Evolutionary conservation across 2,113 vertebrate species (phyloP), one percentile per base, ranked within the genome.

Genomic region (Athene noctua): DNA sequence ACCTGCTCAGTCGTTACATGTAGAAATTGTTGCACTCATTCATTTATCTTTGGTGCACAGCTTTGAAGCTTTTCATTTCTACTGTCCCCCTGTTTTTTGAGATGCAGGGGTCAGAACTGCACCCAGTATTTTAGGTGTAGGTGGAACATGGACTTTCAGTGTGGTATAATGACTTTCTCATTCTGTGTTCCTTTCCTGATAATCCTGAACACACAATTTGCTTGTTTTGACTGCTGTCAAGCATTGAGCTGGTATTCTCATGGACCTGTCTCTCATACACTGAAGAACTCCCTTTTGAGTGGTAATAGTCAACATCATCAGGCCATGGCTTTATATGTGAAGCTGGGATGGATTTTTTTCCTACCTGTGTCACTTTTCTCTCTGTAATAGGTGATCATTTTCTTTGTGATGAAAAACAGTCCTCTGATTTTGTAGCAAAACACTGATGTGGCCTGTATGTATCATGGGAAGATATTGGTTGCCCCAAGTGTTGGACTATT

Each of bases 321-420:
- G 84, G 49, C 81, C 74, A 7, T 52, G n/a, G 61, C 93, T 81
- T 86, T 94, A 5, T 74, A 36, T 75, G 21, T 94, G 73, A 92
- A 93, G 74, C 84, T 90, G 67, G 84, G 54, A 61, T 92, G 78
- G 65, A 65, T 77, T 87, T 91, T 94, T 89, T 78, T 80, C 70
- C 80, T 90, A 7, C 16, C 1, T 88, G 15, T 97, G 49, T 96
- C 10, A 5, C 66, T 90, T 96, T 84, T 95, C 89, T 96, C 66
- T 92, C 81, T 93, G 92, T 93, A 97, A 82, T 96, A 96, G 91
- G 81, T 91, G 46, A 49, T 96, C 1, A 92, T 96, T 96, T 93
- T 92, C 88, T 95, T 85, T 90, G 51, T 94, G 90, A 82, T 93
- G 92, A 95, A 78, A 96, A 90, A 81, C 80, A 86, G 27, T 91